These are phyloP conservation scores for Brenthis daphne DNA, from an alignment of 2,888 invertebrate species.

Conservation along the genomic window DNA sequence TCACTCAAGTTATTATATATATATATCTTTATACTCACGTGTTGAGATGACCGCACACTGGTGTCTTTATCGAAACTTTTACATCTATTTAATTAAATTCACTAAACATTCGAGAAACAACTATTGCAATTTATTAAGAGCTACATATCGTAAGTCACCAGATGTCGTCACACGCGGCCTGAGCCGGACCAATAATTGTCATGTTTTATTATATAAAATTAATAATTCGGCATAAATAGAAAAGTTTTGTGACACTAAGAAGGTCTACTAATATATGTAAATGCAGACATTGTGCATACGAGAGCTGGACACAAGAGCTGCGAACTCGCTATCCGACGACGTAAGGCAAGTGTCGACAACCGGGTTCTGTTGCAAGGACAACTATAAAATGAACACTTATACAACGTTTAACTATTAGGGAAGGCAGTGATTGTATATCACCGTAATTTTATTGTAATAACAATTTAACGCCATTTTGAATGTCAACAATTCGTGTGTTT, in stretches of 20 bases:
- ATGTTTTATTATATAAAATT: conserved; percentile 15
- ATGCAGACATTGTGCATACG: conserved; percentile 66
- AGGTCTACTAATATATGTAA: conserved; percentile 47
- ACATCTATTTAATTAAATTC: conserved; percentile 26
- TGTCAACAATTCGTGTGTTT: conserved; percentile 60
- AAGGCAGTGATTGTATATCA: conserved; percentile 66
- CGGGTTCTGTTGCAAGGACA: conserved; percentile 45
- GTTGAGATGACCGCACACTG: not conserved
- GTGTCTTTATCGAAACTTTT: conserved; percentile 28
- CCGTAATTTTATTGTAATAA: conserved; percentile 47
- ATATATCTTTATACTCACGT: not conserved
- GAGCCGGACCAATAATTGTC: conserved; percentile 23
- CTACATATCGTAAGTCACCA: not conserved
- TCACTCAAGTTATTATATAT: no score
- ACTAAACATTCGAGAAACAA: conserved; percentile 26
- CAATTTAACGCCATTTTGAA: conserved; percentile 55
- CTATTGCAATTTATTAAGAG: conserved; percentile 20
- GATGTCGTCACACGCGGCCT: conserved; percentile 7
- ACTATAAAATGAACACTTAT: conserved; percentile 67
- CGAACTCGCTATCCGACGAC: conserved; percentile 35
- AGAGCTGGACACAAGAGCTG: not conserved
- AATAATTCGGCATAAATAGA: conserved; percentile 36
- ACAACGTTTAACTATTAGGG: conserved; percentile 54
- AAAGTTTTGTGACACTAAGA: conserved; percentile 50
- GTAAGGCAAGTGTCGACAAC: conserved; percentile 61